Percentiles rank a stretch among this genome's conserved stretches.
Evolutionary conservation across 1,140 invertebrate species (phyloP).

Genomic region (Meteorus sp.): DNA sequence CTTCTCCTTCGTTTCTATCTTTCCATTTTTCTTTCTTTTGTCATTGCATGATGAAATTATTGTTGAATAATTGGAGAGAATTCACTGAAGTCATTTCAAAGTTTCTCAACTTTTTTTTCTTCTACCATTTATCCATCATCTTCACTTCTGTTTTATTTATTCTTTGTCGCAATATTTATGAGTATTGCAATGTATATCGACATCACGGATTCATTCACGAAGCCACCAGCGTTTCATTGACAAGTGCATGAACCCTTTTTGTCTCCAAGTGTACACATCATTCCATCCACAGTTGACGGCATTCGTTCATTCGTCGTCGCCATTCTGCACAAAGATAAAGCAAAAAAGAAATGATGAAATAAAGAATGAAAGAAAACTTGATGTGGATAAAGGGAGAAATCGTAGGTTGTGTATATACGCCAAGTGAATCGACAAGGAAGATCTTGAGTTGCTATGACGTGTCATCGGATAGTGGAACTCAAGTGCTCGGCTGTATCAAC

Average conservation of each 20-base stretch:
- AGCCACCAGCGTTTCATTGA: constrained; percentile 21
- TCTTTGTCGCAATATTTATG: no score
- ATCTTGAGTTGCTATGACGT: constrained; percentile 21
- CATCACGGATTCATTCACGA: constrained; percentile 26
- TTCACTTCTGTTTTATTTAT: not conserved
- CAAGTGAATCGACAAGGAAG: constrained; percentile 1
- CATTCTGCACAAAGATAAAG: no score
- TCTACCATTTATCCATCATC: not conserved
- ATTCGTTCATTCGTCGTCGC: constrained; percentile 1
- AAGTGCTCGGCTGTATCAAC: not conserved
- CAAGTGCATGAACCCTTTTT: constrained; percentile 10
- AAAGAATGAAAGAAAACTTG: constrained; percentile 18
- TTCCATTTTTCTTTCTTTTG: no score
- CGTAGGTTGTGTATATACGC: constrained; percentile 5
- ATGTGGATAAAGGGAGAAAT: no score
- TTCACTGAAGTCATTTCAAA: no score
- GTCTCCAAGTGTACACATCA: constrained; percentile 7
- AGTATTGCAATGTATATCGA: no score
- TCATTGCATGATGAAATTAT: no score
- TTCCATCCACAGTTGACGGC: no score
- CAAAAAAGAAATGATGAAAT: no score
- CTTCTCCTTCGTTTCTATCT: constrained; percentile 1
- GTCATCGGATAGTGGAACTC: constrained; percentile 12
- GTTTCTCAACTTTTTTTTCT: no score
- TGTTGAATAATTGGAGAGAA: no score